Conservation (phyloP, 1,140 invertebrate genomes). For the Drosophila ambigua region DNA sequence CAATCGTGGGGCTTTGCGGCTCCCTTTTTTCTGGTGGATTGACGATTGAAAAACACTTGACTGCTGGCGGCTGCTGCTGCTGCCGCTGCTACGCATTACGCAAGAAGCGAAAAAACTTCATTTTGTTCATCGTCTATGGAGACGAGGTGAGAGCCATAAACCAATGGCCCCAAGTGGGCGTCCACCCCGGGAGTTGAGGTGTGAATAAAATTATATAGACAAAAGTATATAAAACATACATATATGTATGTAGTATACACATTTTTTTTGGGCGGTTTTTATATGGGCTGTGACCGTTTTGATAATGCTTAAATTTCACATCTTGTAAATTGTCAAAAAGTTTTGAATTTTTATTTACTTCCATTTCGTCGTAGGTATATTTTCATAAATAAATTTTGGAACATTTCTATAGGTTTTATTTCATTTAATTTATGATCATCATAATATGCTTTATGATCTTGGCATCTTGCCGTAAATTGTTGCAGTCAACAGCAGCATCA, state of each 20-base stretch:
- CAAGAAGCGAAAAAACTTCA: slow-evolving; percentile 61
- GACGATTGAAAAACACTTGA: slow-evolving; percentile 40
- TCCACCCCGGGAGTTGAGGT: slow-evolving; percentile 67
- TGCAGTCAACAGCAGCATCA: slow-evolving; percentile 69
- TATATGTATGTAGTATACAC: slow-evolving; percentile 11
- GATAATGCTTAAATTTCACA: slow-evolving; percentile 41
- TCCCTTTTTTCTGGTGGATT: slow-evolving; percentile 16
- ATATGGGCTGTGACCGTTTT: slow-evolving; percentile 30
- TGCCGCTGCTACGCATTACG: slow-evolving; percentile 68
- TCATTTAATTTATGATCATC: slow-evolving; percentile 75
- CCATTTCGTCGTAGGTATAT: background rate
- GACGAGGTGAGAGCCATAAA: slow-evolving; percentile 54
- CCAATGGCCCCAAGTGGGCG: slow-evolving; percentile 65
- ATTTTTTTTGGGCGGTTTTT: slow-evolving; percentile 7
- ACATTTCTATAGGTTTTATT: slow-evolving; percentile 62
- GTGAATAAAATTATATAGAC: slow-evolving; percentile 74
- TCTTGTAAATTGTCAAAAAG: slow-evolving; percentile 36
- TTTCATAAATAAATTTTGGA: slow-evolving; percentile 49
- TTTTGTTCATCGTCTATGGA: slow-evolving; percentile 54
- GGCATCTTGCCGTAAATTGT: slow-evolving; percentile 79
- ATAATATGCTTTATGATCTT: slow-evolving; percentile 81
- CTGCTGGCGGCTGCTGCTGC: slow-evolving; percentile 38
- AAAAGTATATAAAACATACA: background rate
- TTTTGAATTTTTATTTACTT: slow-evolving; percentile 18
- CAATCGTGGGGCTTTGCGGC: slow-evolving; percentile 53